Evolutionary conservation across 2,113 vertebrate species (phyloP).

Genomic region (Notarius lentiginosus): DNA sequence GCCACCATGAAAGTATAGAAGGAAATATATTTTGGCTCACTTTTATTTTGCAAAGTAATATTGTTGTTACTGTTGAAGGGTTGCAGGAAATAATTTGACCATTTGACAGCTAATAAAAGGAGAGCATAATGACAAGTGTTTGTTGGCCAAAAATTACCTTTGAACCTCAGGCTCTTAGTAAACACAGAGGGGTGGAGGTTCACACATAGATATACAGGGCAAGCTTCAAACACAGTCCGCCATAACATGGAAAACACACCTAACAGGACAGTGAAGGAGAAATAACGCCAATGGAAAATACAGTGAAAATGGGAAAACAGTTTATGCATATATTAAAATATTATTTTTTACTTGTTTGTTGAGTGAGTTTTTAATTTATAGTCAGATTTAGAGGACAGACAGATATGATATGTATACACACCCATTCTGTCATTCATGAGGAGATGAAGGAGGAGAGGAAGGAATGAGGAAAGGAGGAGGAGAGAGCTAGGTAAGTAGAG

Average conservation of each 20-base stretch:
- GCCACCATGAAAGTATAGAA: not conserved
- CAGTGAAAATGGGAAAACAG: not conserved
- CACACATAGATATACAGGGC: not conserved
- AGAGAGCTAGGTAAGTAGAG: conserved; percentile 20
- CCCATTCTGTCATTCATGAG: conserved; percentile 48
- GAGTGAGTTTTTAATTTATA: not conserved
- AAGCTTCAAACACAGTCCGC: not conserved
- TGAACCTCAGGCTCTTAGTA: not conserved
- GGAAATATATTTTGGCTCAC: not conserved
- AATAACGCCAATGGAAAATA: not conserved
- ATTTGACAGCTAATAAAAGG: not conserved
- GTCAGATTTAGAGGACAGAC: not conserved
- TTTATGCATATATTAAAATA: not conserved
- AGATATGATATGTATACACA: conserved; percentile 32
- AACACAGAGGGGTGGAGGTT: not conserved
- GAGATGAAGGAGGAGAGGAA: not conserved
- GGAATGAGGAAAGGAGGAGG: conserved; percentile 3
- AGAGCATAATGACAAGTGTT: not conserved
- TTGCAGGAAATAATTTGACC: not conserved
- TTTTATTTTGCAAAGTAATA: not conserved
- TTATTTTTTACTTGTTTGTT: not conserved
- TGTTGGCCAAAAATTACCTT: not conserved
- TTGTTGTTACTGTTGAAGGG: not conserved
- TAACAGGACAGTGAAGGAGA: not conserved
- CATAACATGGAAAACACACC: not conserved